Base-by-base conservation (phyloP, 2,797 vertebrate genomes). In the Cyclopterus lumpus region DNA sequence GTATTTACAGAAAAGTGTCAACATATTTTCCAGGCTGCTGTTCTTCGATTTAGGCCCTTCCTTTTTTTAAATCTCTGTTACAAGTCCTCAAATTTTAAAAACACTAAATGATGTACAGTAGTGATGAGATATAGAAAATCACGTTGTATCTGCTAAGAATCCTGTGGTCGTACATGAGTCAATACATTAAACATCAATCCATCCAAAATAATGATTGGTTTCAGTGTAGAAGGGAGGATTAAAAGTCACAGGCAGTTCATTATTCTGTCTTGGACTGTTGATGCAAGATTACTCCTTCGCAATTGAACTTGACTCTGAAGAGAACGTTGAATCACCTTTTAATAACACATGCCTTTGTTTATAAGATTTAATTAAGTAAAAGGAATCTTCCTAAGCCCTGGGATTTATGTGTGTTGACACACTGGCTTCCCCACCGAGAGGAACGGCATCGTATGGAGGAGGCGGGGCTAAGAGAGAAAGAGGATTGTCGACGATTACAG, bases 401-500 rank as follows among this genome's bases (percentile, higher is more conserved):
- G 8, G 8, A 42, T 51, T 46, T 8, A 28, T 48, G 26, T 49
- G 4, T 62, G 22, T 66, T n/a, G 15, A 61, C 53, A 42, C 18
- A 26, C 12, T 79, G 10, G 22, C 60, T 61, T 53, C 18, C 14
- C 10, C 8, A 1, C 1, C 6, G 24, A 30, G 24, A 51, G 30
- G 16, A n/a, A 58, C 20, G 55, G 15, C 8, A 38, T 40, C 38
- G 42, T 15, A 0, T 16, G 64, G 12, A 30, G 44, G n/a, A 26
- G 36, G 54, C 18, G 2, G 36, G 51, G 36, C 14, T 34, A 3
- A 62, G 30, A 40, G 42, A 63, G 61, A 76, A 51, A 69, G 59
- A 71, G n/a, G 62, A 38, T 15, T 14, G 48, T 18, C 60, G 75
- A 80, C 62, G 79, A 75, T 83, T 68, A 67, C 63, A 77, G 78